Base-by-base conservation (phyloP, 2,113 vertebrate species). In the Microtus ochrogaster region DNA sequence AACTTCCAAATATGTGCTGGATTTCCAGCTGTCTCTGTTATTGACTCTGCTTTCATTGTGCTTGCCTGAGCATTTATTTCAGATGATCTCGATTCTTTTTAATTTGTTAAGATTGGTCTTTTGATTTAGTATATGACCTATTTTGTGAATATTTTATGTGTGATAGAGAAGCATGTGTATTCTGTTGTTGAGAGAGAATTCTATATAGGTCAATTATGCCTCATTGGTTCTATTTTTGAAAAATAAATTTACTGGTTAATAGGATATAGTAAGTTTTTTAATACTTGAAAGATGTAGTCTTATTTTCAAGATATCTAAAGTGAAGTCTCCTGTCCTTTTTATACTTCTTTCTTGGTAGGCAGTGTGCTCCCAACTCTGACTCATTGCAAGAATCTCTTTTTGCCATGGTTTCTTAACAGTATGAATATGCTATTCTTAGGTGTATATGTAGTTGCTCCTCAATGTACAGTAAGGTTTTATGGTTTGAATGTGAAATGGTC, bases 261-360 rank as follows among this genome's bases (percentile, higher is more conserved):
- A 58, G 9, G 26, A 89, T 61, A 61, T 33, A 61, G 8, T 30
- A 74, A 44, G 10, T 76, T 44, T 63, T 81, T 74, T 74, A 68
- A 41, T 33, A 61, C 24, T 79, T 89, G 55, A 78, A 86, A 61
- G 0, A 49, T 36, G 3, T 63, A 76, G 47, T 84, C 70, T 44
- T 47, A 33, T 39, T 93, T 88, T 41, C 6, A 65, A 55, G 52
- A 26, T 95, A 89, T 84, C 77, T 93, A 49, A 94, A 88, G 39
- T 93, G 5, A 92, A 86, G 2, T 89, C 14, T 92, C 39, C 77
- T 78, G 39, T 65, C 82, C n/a, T 93, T 88, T 44, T 52, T 95
- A 82, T 83, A 1, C 33, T 66, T 91, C 26, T 84, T 91, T 72
- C 63, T 86, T 63, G 73, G 19, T 49, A 77, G 52, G 36, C 41